phyloP scores from a whole-genome alignment of 2,888 invertebrate genomes.

The Deladenus siricidicola region DNA sequence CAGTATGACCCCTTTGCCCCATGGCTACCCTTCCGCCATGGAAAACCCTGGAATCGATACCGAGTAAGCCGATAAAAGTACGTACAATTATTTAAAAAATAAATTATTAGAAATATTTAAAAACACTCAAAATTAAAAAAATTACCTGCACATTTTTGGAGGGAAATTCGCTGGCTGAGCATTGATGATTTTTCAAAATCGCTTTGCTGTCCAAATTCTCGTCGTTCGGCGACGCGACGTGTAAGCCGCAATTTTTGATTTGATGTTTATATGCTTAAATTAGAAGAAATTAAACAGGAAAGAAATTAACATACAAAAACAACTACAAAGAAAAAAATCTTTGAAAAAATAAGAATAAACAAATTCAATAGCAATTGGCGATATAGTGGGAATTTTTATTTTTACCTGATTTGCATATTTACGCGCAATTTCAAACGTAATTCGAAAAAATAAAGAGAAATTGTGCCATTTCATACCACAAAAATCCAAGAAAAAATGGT shows the following conservation, averaged over 20 bases:
- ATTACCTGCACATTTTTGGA: slow-evolving; percentile 21
- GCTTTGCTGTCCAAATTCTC: slow-evolving; percentile 7
- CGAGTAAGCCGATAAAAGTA: neutral
- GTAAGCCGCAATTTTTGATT: slow-evolving; percentile 20
- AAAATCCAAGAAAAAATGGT: too few species aligned
- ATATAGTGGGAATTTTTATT: too few species aligned
- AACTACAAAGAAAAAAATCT: too few species aligned
- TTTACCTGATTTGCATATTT: too few species aligned
- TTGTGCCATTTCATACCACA: too few species aligned
- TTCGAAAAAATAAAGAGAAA: too few species aligned
- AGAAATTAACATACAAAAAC: neutral
- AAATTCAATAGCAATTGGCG: too few species aligned
- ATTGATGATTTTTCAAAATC: slow-evolving; percentile 22
- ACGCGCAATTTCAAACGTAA: too few species aligned
- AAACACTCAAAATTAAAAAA: slow-evolving; percentile 4
- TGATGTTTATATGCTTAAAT: slow-evolving; percentile 6
- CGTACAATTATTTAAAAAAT: neutral
- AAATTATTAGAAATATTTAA: neutral
- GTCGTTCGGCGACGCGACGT: slow-evolving; percentile 13
- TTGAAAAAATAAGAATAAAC: neutral
- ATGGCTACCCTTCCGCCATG: too few species aligned
- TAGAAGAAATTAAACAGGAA: neutral
- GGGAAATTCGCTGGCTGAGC: slow-evolving; percentile 19
- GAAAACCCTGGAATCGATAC: too few species aligned
- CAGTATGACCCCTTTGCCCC: too few species aligned